These are phyloP conservation scores for Colletes latitarsis DNA, from an alignment of 1,140 invertebrate species.

Conservation along the genomic window DNA sequence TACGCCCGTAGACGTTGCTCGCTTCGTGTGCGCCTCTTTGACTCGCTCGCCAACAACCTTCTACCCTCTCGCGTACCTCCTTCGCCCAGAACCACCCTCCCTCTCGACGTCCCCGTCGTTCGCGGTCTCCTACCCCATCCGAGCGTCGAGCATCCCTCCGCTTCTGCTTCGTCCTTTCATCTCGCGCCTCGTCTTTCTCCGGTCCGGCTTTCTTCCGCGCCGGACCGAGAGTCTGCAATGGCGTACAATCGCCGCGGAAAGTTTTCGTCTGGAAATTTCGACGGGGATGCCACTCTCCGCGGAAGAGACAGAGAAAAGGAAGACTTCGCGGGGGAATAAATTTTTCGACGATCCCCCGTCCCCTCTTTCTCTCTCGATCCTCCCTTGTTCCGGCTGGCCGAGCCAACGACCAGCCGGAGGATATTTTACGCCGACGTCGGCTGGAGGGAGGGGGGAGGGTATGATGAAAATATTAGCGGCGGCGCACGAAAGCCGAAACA, in stretches of 20 bases:
- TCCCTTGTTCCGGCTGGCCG: slow-evolving; percentile 16
- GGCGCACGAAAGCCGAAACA: slow-evolving; percentile 29
- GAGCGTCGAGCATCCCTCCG: slow-evolving; percentile 1
- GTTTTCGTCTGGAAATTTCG: slow-evolving; percentile 68
- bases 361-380: neutral
- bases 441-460: neutral
- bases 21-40: slow-evolving; percentile 74
- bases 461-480: slow-evolving; percentile 51
- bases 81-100: neutral
- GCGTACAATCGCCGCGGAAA: slow-evolving; percentile 65
- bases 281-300: slow-evolving; percentile 43
- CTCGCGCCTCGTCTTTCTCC: slow-evolving; percentile 68
- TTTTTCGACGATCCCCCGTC: slow-evolving; percentile 11
- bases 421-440: slow-evolving; percentile 29
- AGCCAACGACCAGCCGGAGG: slow-evolving; percentile 30
- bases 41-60: slow-evolving; percentile 59
- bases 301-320: slow-evolving; percentile 18
- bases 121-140: slow-evolving; percentile 1
- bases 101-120: slow-evolving; percentile 16
- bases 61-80: slow-evolving; percentile 20
- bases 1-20: slow-evolving; percentile 64
- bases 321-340: slow-evolving; percentile 35
- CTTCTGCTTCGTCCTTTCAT: slow-evolving; percentile 65
- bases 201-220: slow-evolving; percentile 59
- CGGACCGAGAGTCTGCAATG: slow-evolving; percentile 53